Percentiles rank a stretch among this genome's conserved stretches.
Evolutionary conservation across 2,888 invertebrate genomes (phyloP).

Genomic region (Agonopterix alstromeriana): DNA sequence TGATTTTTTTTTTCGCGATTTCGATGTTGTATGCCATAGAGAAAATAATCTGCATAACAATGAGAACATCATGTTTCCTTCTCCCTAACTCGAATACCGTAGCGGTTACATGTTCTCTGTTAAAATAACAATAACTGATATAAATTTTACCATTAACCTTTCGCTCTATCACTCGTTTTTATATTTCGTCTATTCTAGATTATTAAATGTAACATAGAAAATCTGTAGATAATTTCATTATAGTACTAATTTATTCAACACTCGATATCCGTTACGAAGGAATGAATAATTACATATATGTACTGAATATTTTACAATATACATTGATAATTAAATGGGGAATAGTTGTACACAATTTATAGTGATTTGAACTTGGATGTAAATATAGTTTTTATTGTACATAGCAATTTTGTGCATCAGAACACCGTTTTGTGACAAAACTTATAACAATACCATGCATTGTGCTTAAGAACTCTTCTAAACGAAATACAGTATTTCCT

Average conservation of each 20-base stretch:
- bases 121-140: neutral
- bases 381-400: constrained; percentile 40
- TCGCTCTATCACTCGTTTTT: neutral
- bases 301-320: constrained; percentile 40
- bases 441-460: constrained; percentile 4
- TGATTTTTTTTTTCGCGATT: too few species aligned
- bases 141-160: constrained; percentile 1
- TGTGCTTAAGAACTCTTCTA: neutral
- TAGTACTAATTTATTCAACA: constrained; percentile 4
- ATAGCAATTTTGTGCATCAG: constrained; percentile 29
- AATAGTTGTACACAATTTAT: constrained; percentile 17
- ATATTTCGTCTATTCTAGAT: neutral
- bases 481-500: constrained; percentile 10
- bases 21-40: too few species aligned
- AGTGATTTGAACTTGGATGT: constrained; percentile 24
- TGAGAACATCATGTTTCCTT: too few species aligned
- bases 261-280: constrained; percentile 1
- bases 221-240: constrained; percentile 7
- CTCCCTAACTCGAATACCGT: too few species aligned
- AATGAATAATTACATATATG: constrained; percentile 20
- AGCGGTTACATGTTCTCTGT: neutral
- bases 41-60: too few species aligned
- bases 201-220: constrained; percentile 5
- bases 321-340: constrained; percentile 19
- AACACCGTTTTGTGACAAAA: constrained; percentile 21